Conservation (phyloP, 2,888 invertebrate species). For the Cheilosia impressa region DNA sequence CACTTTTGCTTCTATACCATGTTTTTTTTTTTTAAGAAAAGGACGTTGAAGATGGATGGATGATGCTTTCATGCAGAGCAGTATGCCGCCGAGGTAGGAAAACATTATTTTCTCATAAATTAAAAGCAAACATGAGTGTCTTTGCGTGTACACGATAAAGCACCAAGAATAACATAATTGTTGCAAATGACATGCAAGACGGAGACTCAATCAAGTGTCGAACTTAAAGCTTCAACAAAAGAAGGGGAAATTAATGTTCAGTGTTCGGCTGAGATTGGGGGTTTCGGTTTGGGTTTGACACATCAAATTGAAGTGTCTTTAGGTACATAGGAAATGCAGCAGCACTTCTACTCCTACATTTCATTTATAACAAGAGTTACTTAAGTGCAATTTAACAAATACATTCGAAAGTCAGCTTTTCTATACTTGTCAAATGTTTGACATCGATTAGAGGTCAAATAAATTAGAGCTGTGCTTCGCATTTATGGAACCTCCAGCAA, state of each 20-base stretch:
- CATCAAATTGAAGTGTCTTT: too few species aligned
- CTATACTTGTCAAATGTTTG: too few species aligned
- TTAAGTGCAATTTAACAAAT: too few species aligned
- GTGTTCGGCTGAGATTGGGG: too few species aligned
- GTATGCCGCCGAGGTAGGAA: neutral
- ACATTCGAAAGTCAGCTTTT: too few species aligned
- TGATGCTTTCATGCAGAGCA: neutral
- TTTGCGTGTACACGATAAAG: neutral
- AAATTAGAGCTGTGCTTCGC: too few species aligned
- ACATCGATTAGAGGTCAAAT: too few species aligned
- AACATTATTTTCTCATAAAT: constrained; percentile 28
- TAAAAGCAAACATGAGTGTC: constrained; percentile 26
- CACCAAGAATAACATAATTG: constrained; percentile 1
- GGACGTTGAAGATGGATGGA: neutral
- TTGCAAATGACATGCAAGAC: neutral
- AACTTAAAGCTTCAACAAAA: neutral
- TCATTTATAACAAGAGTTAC: too few species aligned
- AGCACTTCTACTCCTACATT: too few species aligned
- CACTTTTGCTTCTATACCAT: neutral
- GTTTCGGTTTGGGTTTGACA: too few species aligned
- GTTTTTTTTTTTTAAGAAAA: neutral
- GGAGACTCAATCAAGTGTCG: neutral
- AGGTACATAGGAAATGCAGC: too few species aligned
- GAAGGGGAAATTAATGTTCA: neutral
- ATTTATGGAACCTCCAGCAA: too few species aligned